Evolutionary conservation across 2,888 invertebrate species (phyloP), one percentile per base, ranked within the genome.

Genomic region (Tenodera sinensis): DNA sequence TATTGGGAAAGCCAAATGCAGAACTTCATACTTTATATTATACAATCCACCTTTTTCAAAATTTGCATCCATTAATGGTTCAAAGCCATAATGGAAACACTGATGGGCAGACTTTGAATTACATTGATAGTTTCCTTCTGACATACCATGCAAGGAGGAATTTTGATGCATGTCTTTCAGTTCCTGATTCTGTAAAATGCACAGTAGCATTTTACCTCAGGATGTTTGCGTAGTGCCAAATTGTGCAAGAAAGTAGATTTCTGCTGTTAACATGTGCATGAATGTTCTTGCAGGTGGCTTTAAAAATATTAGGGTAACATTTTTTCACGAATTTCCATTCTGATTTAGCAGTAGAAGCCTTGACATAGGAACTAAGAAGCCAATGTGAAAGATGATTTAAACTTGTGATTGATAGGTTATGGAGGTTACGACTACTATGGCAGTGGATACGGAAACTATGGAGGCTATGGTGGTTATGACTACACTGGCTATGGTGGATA

Each of bases 401-500:
- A 9, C 42, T 42, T 71, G 54, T 71, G n/a, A n/a, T 54, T 71
- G 4, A 71, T 71, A 89, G 89, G 89, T 88, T 83, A 92, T 91
- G 95, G 95, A 92, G 96, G 96, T 92, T 96, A 96, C 92, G 95
- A 95, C 93, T 95, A 95, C 94, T 96, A 95, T 92, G 91, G 92
- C 83, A 96, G 97, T 94, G 96, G 96, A 92, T 96, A 96, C 94
- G 94, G 93, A 91, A 93, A 93, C 92, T 93, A 93, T 91, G 93
- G 93, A 91, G 96, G 96, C 92, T 96, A 97, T 94, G 96, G 96
- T 93, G 96, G 96, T 93, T 97, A 97, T 94, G 96, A 96, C 94
- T 96, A 96, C 94, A 95, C 96, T 93, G 96, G 96, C 94, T 96
- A 96, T 94, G 96, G 96, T 94, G 96, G 96, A 95, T 96, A 97